These are phyloP conservation scores for Alligator mississippiensis DNA, from an alignment of 2,113 vertebrate species.

Conservation along the genomic window DNA sequence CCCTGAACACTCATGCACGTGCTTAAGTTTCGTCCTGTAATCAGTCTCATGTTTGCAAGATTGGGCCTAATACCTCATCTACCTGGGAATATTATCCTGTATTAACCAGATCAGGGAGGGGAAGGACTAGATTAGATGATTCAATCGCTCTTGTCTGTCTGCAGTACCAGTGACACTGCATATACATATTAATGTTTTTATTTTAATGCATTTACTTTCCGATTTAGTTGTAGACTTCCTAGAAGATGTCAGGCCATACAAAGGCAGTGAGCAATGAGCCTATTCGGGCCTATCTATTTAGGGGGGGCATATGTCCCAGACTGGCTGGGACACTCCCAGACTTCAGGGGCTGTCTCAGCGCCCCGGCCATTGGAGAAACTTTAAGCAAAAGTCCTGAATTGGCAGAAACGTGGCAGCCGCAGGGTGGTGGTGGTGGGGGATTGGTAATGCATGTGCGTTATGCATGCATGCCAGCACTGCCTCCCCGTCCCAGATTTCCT, in stretches of 20 bases:
- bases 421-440: too few relatives aligned
- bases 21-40: background rate
- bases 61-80: background rate
- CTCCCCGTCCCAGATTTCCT: background rate
- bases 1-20: fast-evolving
- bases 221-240: background rate
- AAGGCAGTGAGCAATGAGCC: background rate
- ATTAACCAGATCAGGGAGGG: background rate
- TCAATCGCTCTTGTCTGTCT: background rate
- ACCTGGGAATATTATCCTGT: background rate
- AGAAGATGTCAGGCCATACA: fast-evolving
- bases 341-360: too few relatives aligned
- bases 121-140: background rate
- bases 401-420: too few relatives aligned
- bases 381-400: too few relatives aligned
- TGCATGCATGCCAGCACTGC: too few relatives aligned
- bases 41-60: fast-evolving
- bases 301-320: too few relatives aligned
- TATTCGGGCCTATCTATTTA: too few relatives aligned
- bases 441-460: too few relatives aligned
- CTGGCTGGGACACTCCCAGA: too few relatives aligned
- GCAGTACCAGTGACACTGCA: fast-evolving
- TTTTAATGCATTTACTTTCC: background rate
- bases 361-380: too few relatives aligned
- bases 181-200: fast-evolving